Evolutionary conservation across 2,797 vertebrate species (phyloP), one percentile per base, ranked within the genome.

Genomic region (Menidia menidia): DNA sequence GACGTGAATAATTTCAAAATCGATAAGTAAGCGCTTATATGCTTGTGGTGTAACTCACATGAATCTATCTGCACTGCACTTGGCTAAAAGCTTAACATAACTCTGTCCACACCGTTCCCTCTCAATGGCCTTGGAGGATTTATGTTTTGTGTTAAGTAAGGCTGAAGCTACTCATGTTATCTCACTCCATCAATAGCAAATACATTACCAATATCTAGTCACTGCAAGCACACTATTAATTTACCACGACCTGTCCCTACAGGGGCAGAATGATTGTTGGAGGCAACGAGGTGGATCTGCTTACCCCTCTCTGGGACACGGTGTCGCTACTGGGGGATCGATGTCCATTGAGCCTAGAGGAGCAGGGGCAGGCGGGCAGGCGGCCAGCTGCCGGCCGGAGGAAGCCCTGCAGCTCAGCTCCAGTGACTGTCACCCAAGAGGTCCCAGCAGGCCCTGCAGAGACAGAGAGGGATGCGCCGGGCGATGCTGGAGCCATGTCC

Each of bases 61-160:
- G 16, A 76, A 64, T 55, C 13, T 43, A 10, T 39, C 51, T 60
- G 31, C 4, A 31, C 50, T 67, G 19, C 56, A 41, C 25, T 53
- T 71, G 4, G 25, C 67, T 76, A 72, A 86, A 86, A 82, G 82
- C 83, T 61, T 35, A 52, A 74, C 77, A 79, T 80, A 73, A 75
- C 54, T 78, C 68, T 66, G 73, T 60, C 67, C 39, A 18, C 64
- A 33, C 52, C 8, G 30, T 60, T 82, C 45, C 77, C 73, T 71
- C 64, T 85, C 83, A 35, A 60, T 80, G 81, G 90, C 86, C 92
- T 93, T 88, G 71, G 89, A 94, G 94, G 94, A 96, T 94, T 93
- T 94, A 94, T 95, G 94, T 93, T 94, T 95, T 95, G 92, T 95
- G 95, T 96, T 95, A 95, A 96, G 92, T 94, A 95, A 95, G 92